Conservation (phyloP, 2,113 vertebrate genomes). For the Lanius collurio region DNA sequence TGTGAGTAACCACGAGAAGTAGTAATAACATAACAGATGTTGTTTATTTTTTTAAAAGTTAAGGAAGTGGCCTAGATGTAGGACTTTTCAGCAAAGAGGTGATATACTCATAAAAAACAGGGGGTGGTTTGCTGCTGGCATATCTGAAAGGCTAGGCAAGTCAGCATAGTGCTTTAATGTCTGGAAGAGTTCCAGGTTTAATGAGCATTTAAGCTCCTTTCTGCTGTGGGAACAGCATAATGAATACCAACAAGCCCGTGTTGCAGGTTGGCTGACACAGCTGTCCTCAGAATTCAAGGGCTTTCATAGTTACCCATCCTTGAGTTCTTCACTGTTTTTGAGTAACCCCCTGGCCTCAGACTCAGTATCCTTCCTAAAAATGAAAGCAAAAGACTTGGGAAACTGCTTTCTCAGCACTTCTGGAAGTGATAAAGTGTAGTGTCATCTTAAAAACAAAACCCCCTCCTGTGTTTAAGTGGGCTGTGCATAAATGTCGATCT, state of each 20-base stretch:
- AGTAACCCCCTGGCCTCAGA: neutral
- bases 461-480: neutral
- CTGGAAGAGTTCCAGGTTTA: conserved; percentile 40
- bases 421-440: conserved; percentile 22
- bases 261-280: conserved; percentile 28
- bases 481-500: neutral
- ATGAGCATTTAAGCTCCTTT: conserved; percentile 24
- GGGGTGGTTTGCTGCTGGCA: neutral
- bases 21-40: neutral
- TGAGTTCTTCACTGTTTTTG: neutral
- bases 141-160: neutral
- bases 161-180: neutral
- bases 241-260: neutral
- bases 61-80: neutral
- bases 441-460: neutral
- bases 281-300: neutral
- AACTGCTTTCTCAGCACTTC: conserved; percentile 16
- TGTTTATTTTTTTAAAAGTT: neutral
- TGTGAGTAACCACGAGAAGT: neutral
- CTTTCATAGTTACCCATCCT: neutral
- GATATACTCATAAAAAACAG: neutral
- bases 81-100: neutral
- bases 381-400: conserved; percentile 16
- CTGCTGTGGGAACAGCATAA: conserved; percentile 20
- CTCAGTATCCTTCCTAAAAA: neutral